These are phyloP conservation scores for Siderastrea siderea DNA, from an alignment of 92 coral and sea anemone genomes.

Conservation along the genomic window DNA sequence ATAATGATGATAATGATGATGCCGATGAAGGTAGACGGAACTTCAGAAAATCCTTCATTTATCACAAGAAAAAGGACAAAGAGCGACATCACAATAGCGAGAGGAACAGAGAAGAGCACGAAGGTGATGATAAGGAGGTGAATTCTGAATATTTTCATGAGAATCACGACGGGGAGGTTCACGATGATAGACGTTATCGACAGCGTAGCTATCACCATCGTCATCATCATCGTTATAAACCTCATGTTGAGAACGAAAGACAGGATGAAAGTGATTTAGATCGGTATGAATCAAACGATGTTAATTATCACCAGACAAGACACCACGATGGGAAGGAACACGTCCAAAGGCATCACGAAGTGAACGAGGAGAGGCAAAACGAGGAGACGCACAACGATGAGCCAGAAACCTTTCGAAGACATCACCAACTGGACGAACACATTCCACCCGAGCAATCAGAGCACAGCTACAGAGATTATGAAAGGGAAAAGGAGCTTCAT, in stretches of 20 bases:
- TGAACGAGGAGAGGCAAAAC: neutral
- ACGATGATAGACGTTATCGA: neutral
- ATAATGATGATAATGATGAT: constrained; percentile 18
- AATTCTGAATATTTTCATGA: neutral
- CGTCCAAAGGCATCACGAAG: neutral
- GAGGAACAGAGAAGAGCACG: neutral
- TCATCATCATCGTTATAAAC: constrained; percentile 15
- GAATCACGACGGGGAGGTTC: neutral
- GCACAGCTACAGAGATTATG: neutral
- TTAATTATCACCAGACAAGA: neutral
- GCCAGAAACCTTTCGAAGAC: neutral
- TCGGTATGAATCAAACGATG: constrained; percentile 12
- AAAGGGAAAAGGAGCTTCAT: neutral
- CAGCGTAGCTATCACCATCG: neutral
- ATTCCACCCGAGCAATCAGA: constrained; percentile 9
- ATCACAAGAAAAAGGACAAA: constrained; percentile 18
- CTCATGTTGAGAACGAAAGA: constrained; percentile 1
- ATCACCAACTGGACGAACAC: neutral
- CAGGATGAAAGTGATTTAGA: constrained; percentile 28
- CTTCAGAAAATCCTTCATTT: constrained; percentile 25
- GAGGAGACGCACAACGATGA: constrained; percentile 8
- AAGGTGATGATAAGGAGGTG: neutral
- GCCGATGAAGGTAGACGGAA: neutral
- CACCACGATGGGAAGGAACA: neutral
- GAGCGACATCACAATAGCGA: neutral